phyloP scores from a whole-genome alignment of 2,797 vertebrate species.

The Pipistrellus pipistrellus region DNA sequence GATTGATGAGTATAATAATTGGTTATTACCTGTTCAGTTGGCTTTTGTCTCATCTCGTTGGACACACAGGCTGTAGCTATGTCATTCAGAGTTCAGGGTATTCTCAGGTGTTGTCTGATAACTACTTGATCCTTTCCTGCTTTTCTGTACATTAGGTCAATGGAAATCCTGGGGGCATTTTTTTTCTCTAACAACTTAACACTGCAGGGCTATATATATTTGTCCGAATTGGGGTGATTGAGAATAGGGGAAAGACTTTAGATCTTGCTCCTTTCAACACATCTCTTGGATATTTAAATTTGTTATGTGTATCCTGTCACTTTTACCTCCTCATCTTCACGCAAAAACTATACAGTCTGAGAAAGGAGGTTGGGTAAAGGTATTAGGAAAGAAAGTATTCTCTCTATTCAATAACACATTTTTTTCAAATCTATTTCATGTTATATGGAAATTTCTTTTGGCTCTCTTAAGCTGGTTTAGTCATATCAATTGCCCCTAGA shows the following conservation, averaged over 20 bases:
- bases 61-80: neutral
- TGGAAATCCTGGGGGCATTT: neutral
- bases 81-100: neutral
- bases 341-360: neutral
- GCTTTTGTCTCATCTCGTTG: neutral
- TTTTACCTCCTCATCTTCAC: neutral
- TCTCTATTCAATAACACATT: neutral
- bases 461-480: neutral
- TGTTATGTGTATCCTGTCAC: neutral
- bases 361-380: neutral
- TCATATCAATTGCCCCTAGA: neutral
- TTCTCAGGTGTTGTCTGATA: neutral
- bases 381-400: neutral
- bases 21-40: no score
- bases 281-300: neutral
- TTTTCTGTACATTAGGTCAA: neutral
- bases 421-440: neutral
- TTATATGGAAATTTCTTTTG: neutral
- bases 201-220: rapidly evolving
- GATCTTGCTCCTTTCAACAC: neutral
- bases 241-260: neutral
- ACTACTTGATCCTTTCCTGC: neutral
- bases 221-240: no score
- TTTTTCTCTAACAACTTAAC: neutral
- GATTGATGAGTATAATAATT: neutral